Evolutionary conservation across 1,140 invertebrate species (phyloP).

Genomic region (Hestina assimilis): DNA sequence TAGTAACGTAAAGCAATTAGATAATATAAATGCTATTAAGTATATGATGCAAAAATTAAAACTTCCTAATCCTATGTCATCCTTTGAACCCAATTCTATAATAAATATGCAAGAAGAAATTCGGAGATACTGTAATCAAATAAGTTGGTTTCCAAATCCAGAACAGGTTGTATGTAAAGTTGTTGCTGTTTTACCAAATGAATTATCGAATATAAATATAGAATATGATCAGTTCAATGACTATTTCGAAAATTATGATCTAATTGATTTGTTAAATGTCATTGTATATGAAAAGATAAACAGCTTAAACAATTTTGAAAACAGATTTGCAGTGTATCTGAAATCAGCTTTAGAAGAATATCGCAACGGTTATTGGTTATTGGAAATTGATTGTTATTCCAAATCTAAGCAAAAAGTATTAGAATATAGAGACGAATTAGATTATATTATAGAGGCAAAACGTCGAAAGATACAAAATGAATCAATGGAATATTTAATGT

Average conservation of each 20-base stretch:
- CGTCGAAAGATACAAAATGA: slow-evolving; percentile 55
- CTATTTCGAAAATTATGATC: slow-evolving; percentile 57
- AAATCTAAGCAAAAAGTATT: slow-evolving; percentile 51
- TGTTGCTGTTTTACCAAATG: slow-evolving; percentile 56
- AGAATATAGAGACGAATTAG: slow-evolving; percentile 58
- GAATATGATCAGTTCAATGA: slow-evolving; percentile 45
- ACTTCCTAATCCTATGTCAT: slow-evolving; percentile 41
- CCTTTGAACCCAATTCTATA: slow-evolving; percentile 45
- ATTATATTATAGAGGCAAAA: slow-evolving; percentile 58
- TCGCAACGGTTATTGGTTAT: slow-evolving; percentile 64
- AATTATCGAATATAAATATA: slow-evolving; percentile 46
- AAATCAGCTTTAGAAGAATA: slow-evolving; percentile 58
- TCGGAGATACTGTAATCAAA: slow-evolving; percentile 62
- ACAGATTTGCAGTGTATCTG: slow-evolving; percentile 63
- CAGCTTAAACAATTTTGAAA: slow-evolving; percentile 57
- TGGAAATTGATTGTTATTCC: slow-evolving; percentile 45
- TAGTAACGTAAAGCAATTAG: slow-evolving; percentile 53
- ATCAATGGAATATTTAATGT: slow-evolving; percentile 49
- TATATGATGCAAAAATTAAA: slow-evolving; percentile 62
- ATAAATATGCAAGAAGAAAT: slow-evolving; percentile 59
- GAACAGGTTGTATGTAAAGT: slow-evolving; percentile 68
- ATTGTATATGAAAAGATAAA: slow-evolving; percentile 74
- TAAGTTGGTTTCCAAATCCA: slow-evolving; percentile 68
- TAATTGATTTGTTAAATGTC: slow-evolving; percentile 68
- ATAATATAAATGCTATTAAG: slow-evolving; percentile 56